Conservation (phyloP, 2,113 vertebrate species). For the Melanerpes formicivorus region DNA sequence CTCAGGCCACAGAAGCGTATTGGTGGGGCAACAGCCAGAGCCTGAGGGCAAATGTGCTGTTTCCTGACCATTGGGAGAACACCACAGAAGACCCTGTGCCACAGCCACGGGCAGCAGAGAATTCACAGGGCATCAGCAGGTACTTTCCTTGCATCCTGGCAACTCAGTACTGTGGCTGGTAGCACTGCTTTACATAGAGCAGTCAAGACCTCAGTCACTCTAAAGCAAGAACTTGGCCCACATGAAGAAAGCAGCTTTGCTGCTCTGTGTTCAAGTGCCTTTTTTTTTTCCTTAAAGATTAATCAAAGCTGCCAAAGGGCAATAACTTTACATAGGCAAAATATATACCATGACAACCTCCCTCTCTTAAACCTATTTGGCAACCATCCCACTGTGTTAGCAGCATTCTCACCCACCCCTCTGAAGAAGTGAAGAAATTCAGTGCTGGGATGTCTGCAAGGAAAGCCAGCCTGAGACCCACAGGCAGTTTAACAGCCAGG, state of each 20-base stretch:
- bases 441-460: not conserved
- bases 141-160: not conserved
- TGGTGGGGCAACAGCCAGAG: not conserved
- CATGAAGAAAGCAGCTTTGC: not conserved
- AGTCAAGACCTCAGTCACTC: not conserved
- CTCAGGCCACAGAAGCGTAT: not conserved
- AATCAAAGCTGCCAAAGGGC: constrained; percentile 49
- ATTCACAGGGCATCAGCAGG: not conserved
- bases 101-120: not conserved
- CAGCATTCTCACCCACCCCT: constrained; percentile 6
- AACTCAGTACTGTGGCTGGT: not conserved
- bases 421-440: not conserved
- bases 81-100: not conserved
- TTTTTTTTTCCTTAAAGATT: constrained; percentile 2
- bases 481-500: not conserved
- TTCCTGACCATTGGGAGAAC: accelerated
- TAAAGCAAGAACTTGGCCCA: not conserved
- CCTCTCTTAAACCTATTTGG: constrained; percentile 30
- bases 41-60: not conserved
- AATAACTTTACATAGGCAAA: constrained; percentile 14
- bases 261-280: not conserved
- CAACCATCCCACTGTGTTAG: not conserved
- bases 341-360: not conserved
- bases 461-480: not conserved
- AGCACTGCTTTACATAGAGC: not conserved